These are phyloP conservation scores for Plagodis dolabraria DNA, from an alignment of 2,888 invertebrate genomes.

Conservation along the genomic window DNA sequence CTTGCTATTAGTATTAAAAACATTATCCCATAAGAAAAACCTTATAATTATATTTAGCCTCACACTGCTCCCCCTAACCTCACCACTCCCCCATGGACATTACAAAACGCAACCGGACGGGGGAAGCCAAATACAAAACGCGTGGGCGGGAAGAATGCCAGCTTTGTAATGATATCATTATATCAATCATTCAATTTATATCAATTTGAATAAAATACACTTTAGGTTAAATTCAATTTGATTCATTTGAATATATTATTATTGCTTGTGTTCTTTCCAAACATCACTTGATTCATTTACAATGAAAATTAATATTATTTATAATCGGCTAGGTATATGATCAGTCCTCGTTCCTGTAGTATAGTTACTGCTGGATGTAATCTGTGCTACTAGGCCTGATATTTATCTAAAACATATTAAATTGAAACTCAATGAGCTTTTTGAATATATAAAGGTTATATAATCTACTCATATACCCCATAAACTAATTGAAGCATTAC, in stretches of 20 bases:
- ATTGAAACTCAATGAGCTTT: no score
- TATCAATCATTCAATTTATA: slow-evolving; percentile 46
- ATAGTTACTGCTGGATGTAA: no score
- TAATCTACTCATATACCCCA: no score
- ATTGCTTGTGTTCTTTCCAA: no score
- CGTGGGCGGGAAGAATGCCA: slow-evolving; percentile 70
- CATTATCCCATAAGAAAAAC: slow-evolving; percentile 26
- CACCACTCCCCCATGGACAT: slow-evolving; percentile 20
- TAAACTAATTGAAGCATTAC: no score
- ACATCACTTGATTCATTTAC: no score
- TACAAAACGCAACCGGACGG: slow-evolving; percentile 57
- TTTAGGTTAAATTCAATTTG: slow-evolving; percentile 23
- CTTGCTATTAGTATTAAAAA: slow-evolving; percentile 15
- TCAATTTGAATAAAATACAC: slow-evolving; percentile 24
- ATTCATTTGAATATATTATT: slow-evolving; percentile 4
- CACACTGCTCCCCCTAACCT: slow-evolving; percentile 40
- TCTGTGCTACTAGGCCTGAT: no score
- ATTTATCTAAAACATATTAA: no score
- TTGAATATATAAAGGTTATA: no score
- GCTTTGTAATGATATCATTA: slow-evolving; percentile 72
- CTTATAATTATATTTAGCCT: slow-evolving; percentile 24
- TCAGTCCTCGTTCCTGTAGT: no score
- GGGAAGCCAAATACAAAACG: slow-evolving; percentile 74
- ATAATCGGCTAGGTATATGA: no score
- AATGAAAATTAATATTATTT: no score